phyloP scores from a whole-genome alignment of 1,140 invertebrate genomes.

The Zaprionus vittiger region DNA sequence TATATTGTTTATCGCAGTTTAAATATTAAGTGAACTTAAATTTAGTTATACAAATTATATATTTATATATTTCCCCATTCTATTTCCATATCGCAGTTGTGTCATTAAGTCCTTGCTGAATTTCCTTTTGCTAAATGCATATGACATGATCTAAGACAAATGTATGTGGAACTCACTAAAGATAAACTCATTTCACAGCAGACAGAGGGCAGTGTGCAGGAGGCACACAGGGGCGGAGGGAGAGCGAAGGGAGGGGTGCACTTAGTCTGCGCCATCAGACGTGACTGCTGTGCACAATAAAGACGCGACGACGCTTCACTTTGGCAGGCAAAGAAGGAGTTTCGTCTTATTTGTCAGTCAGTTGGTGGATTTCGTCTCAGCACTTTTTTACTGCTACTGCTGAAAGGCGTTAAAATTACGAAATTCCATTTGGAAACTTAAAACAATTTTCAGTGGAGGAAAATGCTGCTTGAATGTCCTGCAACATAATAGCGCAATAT shows the following conservation, averaged over 20 bases:
- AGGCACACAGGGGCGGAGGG: neutral
- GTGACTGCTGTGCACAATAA: slow-evolving; percentile 71
- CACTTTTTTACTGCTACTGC: slow-evolving; percentile 18
- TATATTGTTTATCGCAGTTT: neutral
- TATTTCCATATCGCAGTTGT: neutral
- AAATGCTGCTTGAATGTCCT: slow-evolving; percentile 71
- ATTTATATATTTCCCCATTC: neutral
- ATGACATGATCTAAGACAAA: slow-evolving; percentile 25
- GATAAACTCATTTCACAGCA: slow-evolving; percentile 1
- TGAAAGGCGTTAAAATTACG: slow-evolving; percentile 79
- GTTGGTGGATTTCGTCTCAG: slow-evolving; percentile 18
- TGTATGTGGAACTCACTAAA: neutral
- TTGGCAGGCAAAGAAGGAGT: slow-evolving; percentile 49
- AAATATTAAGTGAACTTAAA: neutral
- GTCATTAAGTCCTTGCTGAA: neutral
- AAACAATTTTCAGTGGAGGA: slow-evolving; percentile 66
- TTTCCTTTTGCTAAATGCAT: slow-evolving; percentile 1
- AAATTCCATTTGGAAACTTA: slow-evolving; percentile 83
- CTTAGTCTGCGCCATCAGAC: slow-evolving; percentile 64
- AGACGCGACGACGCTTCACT: slow-evolving; percentile 56
- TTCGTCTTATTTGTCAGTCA: slow-evolving; percentile 42
- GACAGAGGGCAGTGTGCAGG: neutral
- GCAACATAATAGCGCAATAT: slow-evolving; percentile 80
- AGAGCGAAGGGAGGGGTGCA: slow-evolving; percentile 14
- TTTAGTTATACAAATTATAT: too few species aligned